These are phyloP conservation scores for Tipula confusa DNA, from an alignment of 2,888 invertebrate genomes.

Conservation along the genomic window DNA sequence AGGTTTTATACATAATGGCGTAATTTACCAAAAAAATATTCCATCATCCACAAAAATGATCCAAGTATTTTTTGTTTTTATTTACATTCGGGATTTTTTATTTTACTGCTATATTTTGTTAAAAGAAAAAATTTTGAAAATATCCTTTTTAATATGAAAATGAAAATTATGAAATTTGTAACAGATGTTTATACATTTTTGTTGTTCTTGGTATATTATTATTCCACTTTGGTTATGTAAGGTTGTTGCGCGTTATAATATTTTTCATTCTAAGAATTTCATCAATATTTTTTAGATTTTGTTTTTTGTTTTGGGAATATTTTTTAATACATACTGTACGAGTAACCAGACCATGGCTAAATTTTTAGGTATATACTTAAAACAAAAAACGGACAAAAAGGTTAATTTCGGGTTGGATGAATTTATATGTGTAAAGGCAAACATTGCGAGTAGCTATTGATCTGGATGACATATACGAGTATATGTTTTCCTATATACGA, in stretches of 20 bases:
- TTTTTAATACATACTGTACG: too few relatives aligned
- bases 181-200: background rate
- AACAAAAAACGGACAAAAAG: background rate
- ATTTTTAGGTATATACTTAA: background rate
- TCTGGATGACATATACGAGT: background rate
- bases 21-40: too few relatives aligned
- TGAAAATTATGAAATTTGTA: background rate
- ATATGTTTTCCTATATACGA: background rate
- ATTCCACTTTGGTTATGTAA: too few relatives aligned
- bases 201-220: too few relatives aligned
- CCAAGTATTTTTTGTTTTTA: background rate
- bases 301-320: background rate
- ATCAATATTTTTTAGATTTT: background rate
- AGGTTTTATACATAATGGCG: too few relatives aligned
- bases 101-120: too few relatives aligned
- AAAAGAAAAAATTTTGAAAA: background rate
- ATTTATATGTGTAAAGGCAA: background rate
- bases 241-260: background rate
- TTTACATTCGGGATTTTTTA: too few relatives aligned
- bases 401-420: background rate
- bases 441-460: background rate
- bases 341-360: background rate
- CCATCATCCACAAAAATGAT: background rate
- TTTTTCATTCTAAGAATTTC: background rate
- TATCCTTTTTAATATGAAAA: background rate